Evolutionary conservation across 2,797 vertebrate genomes (phyloP).

Genomic region (Valencia hispanica): DNA sequence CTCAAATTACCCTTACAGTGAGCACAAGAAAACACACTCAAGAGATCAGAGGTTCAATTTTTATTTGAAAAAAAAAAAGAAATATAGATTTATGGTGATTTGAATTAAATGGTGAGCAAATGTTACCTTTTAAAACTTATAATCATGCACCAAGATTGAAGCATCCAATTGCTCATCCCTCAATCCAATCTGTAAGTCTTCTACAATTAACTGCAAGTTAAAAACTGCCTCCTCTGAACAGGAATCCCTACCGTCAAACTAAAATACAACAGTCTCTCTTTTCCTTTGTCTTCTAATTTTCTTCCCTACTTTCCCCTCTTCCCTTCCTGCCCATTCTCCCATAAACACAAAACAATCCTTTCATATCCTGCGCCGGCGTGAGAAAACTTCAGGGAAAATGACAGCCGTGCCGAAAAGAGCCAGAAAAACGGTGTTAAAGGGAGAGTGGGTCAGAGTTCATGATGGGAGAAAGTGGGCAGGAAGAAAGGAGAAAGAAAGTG

Average conservation of each 20-base stretch:
- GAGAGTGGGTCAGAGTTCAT: constrained; percentile 57
- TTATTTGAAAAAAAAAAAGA: background rate
- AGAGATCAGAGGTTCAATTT: background rate
- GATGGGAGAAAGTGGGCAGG: constrained; percentile 61
- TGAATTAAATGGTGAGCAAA: background rate
- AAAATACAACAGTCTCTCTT: constrained; percentile 25
- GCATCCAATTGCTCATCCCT: background rate
- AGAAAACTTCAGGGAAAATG: constrained; percentile 68
- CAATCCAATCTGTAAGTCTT: background rate
- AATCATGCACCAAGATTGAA: background rate
- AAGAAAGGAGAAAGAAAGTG: constrained; percentile 57
- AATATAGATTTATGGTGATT: background rate
- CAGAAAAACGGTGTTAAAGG: constrained; percentile 62
- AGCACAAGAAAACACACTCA: background rate
- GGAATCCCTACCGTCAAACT: background rate
- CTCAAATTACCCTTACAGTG: background rate
- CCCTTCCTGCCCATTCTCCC: constrained; percentile 40
- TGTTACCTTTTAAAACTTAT: background rate
- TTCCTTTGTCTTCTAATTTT: constrained; percentile 16
- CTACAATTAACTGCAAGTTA: background rate
- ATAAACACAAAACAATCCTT: constrained; percentile 65
- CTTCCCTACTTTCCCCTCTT: constrained; percentile 16
- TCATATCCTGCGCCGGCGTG: constrained; percentile 70
- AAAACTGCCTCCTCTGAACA: background rate
- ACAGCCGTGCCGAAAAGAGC: constrained; percentile 52